A percentile compares a stretch with the other conserved stretches of the same genome.
These are phyloP conservation scores for Alectoris magna DNA, from an alignment of 2,797 vertebrate species.

Conservation along the genomic window DNA sequence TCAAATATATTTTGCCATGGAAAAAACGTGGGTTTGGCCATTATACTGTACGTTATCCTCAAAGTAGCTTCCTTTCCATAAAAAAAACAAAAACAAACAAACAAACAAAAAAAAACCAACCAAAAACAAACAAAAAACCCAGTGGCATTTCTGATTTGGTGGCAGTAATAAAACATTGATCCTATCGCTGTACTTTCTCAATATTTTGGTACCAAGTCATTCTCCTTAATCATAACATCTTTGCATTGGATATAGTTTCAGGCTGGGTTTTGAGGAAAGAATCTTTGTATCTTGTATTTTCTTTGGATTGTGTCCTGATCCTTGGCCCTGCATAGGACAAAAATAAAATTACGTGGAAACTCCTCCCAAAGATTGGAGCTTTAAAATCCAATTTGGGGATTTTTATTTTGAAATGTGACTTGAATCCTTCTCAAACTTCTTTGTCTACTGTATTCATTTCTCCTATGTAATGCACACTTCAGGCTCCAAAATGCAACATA, in stretches of 20 bases:
- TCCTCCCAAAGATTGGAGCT: background rate
- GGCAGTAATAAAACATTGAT: background rate
- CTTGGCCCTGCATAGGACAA: background rate
- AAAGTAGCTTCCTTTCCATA: accelerated
- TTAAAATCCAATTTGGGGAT: slow-evolving; percentile 54
- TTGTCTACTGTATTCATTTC: slow-evolving; percentile 13
- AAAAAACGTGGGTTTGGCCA: background rate
- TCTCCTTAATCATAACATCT: background rate
- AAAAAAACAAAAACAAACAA: background rate
- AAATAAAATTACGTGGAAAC: slow-evolving; percentile 47
- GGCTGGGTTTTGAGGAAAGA: slow-evolving; percentile 27
- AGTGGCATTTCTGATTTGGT: background rate
- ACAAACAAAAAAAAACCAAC: too few species aligned
- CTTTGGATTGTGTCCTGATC: slow-evolving; percentile 54
- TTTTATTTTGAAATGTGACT: slow-evolving; percentile 50
- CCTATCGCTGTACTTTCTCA: background rate
- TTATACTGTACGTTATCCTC: background rate
- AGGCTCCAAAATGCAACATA: slow-evolving; percentile 3
- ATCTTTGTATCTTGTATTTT: slow-evolving; percentile 15
- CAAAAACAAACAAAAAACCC: background rate
- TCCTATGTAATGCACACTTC: slow-evolving; percentile 5
- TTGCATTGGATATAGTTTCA: background rate
- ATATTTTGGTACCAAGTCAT: background rate
- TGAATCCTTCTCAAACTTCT: slow-evolving; percentile 36
- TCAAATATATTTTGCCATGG: background rate